These are phyloP conservation scores for Heteropelma amictum DNA, from an alignment of 2,888 invertebrate species.

Conservation along the genomic window DNA sequence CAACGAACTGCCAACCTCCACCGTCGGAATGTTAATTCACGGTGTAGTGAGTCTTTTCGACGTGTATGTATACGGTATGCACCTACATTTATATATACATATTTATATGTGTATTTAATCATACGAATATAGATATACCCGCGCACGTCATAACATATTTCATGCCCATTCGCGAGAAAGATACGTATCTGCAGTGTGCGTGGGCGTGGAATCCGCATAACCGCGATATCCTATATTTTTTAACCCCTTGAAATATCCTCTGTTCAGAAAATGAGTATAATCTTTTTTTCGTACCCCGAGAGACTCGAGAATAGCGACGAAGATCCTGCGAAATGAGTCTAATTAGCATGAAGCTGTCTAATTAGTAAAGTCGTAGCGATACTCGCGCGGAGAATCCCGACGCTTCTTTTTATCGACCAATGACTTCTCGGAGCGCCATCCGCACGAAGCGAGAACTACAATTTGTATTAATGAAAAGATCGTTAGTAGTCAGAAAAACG, in stretches of 20 bases:
- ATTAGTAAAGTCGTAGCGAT: slow-evolving; percentile 32
- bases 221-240: slow-evolving; percentile 27
- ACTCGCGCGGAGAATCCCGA: neutral
- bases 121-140: too few relatives aligned
- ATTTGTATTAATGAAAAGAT: too few relatives aligned
- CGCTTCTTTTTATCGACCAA: neutral
- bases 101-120: slow-evolving; percentile 12
- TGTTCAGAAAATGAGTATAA: slow-evolving; percentile 14
- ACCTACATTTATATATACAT: neutral
- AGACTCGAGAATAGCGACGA: neutral
- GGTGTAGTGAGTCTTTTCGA: slow-evolving; percentile 30
- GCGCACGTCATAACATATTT: slow-evolving; percentile 44
- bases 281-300: slow-evolving; percentile 23
- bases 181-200: slow-evolving; percentile 42
- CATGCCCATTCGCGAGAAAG: slow-evolving; percentile 25
- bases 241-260: slow-evolving; percentile 1
- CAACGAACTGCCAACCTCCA: slow-evolving; percentile 62
- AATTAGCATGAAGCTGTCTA: slow-evolving; percentile 50
- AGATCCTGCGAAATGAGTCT: slow-evolving; percentile 28
- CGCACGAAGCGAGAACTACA: too few relatives aligned
- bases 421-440: too few relatives aligned
- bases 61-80: slow-evolving; percentile 7
- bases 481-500: too few relatives aligned
- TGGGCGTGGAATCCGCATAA: slow-evolving; percentile 48
- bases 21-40: slow-evolving; percentile 70